Percentiles rank a stretch among this genome's conserved stretches.
Conservation (phyloP, 2,797 vertebrate genomes). For the Myiotriccus ornatus region DNA sequence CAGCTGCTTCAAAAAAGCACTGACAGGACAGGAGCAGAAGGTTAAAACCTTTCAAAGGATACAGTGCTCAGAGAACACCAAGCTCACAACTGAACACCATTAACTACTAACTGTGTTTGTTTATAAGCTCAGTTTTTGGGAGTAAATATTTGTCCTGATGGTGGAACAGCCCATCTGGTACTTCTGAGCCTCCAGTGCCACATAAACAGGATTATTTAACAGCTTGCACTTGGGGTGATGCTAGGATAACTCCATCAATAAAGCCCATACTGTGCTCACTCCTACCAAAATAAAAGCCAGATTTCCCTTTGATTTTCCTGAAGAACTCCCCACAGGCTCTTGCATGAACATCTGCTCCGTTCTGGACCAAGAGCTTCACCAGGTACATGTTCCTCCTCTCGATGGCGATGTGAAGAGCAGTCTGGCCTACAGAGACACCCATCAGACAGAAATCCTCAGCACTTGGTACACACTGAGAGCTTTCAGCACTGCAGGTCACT, state of each 20-base stretch:
- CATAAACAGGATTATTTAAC: conserved; percentile 7
- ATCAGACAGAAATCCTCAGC: background rate
- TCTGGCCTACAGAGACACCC: conserved; percentile 82
- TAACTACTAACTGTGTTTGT: background rate
- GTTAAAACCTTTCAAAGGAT: background rate
- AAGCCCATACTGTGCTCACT: background rate
- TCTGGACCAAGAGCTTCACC: conserved; percentile 87
- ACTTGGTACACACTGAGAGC: background rate
- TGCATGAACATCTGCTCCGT: conserved; percentile 87
- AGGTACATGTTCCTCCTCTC: conserved; percentile 88
- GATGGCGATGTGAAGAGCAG: conserved; percentile 92
- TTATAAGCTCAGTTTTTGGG: background rate
- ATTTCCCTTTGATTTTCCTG: conserved; percentile 82
- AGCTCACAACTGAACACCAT: background rate
- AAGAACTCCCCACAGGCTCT: conserved; percentile 92
- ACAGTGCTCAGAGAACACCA: background rate
- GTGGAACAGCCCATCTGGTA: background rate
- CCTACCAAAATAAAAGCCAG: conserved; percentile 95
- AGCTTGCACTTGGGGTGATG: background rate
- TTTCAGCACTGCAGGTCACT: background rate
- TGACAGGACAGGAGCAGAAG: background rate
- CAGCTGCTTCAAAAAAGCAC: background rate
- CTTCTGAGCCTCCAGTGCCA: background rate
- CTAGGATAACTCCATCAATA: background rate
- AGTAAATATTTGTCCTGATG: background rate